Evolutionary conservation across 2,797 vertebrate genomes (phyloP).

Genomic region (Columba guinea): DNA sequence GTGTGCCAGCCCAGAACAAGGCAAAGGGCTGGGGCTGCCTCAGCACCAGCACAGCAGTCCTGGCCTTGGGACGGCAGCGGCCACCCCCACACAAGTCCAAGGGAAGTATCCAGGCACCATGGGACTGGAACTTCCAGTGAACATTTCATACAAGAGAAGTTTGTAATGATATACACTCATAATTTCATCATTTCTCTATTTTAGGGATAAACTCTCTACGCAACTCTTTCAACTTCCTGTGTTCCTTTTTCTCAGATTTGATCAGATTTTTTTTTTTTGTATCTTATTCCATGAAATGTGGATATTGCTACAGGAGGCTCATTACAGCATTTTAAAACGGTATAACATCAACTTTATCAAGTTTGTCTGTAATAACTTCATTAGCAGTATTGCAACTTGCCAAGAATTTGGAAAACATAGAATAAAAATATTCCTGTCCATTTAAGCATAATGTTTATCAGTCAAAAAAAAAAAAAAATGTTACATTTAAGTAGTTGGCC

Average conservation of each 20-base stretch:
- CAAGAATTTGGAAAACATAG: background rate
- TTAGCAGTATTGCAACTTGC: background rate
- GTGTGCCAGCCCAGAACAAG: rapidly evolving
- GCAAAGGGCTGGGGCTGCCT: background rate
- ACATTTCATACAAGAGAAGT: background rate
- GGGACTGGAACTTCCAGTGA: background rate
- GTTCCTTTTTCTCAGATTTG: background rate
- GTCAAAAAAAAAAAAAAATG: background rate
- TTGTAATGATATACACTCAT: background rate
- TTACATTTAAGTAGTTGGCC: background rate
- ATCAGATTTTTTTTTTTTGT: background rate
- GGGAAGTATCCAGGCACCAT: background rate
- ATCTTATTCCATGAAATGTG: background rate
- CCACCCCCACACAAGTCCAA: rapidly evolving
- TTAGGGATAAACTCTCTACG: background rate
- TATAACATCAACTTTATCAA: background rate
- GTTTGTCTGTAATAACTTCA: background rate
- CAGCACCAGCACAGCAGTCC: background rate
- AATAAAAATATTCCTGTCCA: background rate
- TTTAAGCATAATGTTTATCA: background rate
- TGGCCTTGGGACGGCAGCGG: rapidly evolving
- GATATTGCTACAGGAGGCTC: background rate
- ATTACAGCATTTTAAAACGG: background rate
- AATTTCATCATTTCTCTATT: background rate
- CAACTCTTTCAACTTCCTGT: background rate